phyloP scores from a whole-genome alignment of 1,140 invertebrate genomes.

The Kradibia gibbosae region DNA sequence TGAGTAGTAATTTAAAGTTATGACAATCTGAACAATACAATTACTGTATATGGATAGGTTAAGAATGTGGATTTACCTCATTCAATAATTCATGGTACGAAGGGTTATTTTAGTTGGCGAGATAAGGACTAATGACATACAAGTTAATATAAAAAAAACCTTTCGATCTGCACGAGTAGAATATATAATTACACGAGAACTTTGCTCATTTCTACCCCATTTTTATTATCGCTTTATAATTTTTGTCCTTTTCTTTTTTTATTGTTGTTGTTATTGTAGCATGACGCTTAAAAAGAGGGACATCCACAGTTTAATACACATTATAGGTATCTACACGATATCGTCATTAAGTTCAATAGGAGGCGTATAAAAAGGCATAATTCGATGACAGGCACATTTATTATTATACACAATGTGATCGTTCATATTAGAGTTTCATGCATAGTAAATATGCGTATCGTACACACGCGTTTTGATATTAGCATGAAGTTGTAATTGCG shows the following conservation, averaged over 20 bases:
- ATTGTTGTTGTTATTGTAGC: not conserved
- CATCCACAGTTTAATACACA: slow-evolving; percentile 24
- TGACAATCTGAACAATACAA: slow-evolving; percentile 28
- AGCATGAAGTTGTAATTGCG: slow-evolving; percentile 19
- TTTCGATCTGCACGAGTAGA: not conserved
- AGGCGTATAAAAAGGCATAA: not conserved
- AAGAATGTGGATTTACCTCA: slow-evolving; percentile 19
- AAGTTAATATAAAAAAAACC: not conserved
- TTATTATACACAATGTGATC: not conserved
- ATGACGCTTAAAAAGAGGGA: not conserved
- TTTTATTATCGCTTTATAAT: not conserved
- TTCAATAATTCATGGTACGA: not conserved
- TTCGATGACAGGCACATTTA: not conserved
- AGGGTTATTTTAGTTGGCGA: not conserved
- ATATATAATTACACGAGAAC: slow-evolving; percentile 9
- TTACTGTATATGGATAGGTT: slow-evolving; percentile 4
- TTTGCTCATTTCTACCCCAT: not conserved
- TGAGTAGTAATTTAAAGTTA: slow-evolving; percentile 37
- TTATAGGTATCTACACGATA: not conserved
- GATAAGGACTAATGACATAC: not conserved
- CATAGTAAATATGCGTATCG: slow-evolving; percentile 12
- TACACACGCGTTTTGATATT: slow-evolving; percentile 23
- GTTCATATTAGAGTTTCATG: not conserved
- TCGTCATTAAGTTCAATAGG: slow-evolving; percentile 27
- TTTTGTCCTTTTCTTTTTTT: not conserved